Percentiles rank a stretch among this genome's conserved stretches.
phyloP scores from a whole-genome alignment of 2,888 invertebrate genomes.

The Syritta pipiens region DNA sequence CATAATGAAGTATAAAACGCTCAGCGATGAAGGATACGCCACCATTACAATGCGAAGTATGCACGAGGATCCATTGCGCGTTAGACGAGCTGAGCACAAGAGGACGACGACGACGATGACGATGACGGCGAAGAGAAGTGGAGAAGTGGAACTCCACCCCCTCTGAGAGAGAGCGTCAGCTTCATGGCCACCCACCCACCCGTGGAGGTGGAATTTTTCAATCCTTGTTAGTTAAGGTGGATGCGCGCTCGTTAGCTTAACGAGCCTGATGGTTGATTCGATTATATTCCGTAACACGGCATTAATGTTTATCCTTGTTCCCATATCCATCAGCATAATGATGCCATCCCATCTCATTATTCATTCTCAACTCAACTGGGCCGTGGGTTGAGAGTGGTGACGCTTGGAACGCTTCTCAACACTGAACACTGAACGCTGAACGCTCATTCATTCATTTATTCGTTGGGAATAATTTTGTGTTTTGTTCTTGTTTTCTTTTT shows the following conservation, averaged over 20 bases:
- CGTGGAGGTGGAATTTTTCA: conserved; percentile 57
- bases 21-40: conserved; percentile 47
- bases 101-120: too few relatives aligned
- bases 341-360: conserved; percentile 69
- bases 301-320: conserved; percentile 69
- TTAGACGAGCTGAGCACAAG: conserved; percentile 30
- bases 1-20: conserved; percentile 66
- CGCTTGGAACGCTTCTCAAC: conserved; percentile 32
- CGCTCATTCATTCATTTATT: conserved; percentile 66
- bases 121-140: too few relatives aligned
- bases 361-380: too few relatives aligned
- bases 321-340: conserved; percentile 68
- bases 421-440: conserved; percentile 7
- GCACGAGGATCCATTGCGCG: conserved; percentile 49
- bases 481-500: conserved; percentile 38
- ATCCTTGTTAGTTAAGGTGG: conserved; percentile 69
- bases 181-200: conserved; percentile 31
- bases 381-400: too few relatives aligned
- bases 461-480: conserved; percentile 58
- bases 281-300: conserved; percentile 70
- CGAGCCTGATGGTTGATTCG: conserved; percentile 71
- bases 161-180: too few relatives aligned
- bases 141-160: conserved; percentile 52
- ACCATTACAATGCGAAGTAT: conserved; percentile 61
- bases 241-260: conserved; percentile 71